Conservation (phyloP, 2,113 vertebrate genomes). For the Pungitius pungitius region DNA sequence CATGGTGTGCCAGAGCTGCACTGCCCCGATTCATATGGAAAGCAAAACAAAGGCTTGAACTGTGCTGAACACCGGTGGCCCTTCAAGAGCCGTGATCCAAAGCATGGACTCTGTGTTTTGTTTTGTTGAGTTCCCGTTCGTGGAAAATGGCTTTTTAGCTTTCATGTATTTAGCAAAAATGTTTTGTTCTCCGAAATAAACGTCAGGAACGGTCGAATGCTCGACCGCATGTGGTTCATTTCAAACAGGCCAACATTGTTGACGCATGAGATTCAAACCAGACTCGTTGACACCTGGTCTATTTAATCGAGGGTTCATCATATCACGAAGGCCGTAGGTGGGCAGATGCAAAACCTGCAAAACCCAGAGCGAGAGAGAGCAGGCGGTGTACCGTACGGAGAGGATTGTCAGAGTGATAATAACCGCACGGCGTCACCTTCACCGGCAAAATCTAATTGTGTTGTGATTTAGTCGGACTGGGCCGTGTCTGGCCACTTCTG, state of each 20-base stretch:
- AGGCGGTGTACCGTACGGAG: no score
- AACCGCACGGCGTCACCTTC: constrained; percentile 46
- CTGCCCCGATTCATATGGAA: constrained; percentile 7
- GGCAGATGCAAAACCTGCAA: no score
- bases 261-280: constrained; percentile 66
- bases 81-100: constrained; percentile 49
- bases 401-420: constrained; percentile 42
- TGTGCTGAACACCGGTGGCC: constrained; percentile 4
- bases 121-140: constrained; percentile 48
- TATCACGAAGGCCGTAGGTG: neutral
- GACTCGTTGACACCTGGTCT: constrained; percentile 64
- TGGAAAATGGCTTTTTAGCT: constrained; percentile 37
- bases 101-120: constrained; percentile 60
- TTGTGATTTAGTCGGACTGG: constrained; percentile 58
- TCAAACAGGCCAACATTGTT: constrained; percentile 60
- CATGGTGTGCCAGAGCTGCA: neutral
- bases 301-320: constrained; percentile 26
- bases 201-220: constrained; percentile 18
- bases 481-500: constrained; percentile 70
- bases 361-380: no score
- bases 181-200: constrained; percentile 50
- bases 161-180: constrained; percentile 50
- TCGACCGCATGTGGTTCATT: constrained; percentile 63
- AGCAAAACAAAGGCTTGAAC: neutral
- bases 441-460: constrained; percentile 59